Percentiles rank a stretch among this genome's conserved stretches.
Evolutionary conservation across 2,113 vertebrate genomes (phyloP).

Genomic region (Onychorhynchus coronatus): DNA sequence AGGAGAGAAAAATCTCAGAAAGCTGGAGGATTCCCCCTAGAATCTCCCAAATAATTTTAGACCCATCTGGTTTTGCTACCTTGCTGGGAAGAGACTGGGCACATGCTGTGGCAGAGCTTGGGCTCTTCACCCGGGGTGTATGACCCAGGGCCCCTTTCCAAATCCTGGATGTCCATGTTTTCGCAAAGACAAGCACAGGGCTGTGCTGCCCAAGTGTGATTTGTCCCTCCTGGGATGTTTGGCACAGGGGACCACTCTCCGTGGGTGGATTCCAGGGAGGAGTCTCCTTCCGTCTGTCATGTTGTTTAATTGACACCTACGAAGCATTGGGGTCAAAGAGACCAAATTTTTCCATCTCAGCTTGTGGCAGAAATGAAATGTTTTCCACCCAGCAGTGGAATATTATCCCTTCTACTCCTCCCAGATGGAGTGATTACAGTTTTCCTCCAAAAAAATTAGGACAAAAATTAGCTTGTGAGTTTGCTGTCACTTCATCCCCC

Average conservation of each 20-base stretch:
- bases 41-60: background rate
- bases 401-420: background rate
- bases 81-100: accelerated
- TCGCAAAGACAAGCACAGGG: accelerated
- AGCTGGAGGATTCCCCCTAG: background rate
- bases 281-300: background rate
- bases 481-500: background rate
- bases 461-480: background rate
- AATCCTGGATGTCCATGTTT: background rate
- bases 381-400: background rate
- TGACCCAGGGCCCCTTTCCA: accelerated
- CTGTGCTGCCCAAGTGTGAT: background rate
- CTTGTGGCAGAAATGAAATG: background rate
- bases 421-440: background rate
- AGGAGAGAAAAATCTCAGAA: no score
- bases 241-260: background rate
- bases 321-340: constrained; percentile 2
- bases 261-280: background rate
- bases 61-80: background rate
- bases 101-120: accelerated
- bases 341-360: constrained; percentile 18
- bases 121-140: background rate
- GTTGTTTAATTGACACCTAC: background rate
- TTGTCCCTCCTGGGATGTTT: background rate
- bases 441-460: background rate